phyloP scores from a whole-genome alignment of 2,888 invertebrate genomes.

The Drymonia ruficornis region DNA sequence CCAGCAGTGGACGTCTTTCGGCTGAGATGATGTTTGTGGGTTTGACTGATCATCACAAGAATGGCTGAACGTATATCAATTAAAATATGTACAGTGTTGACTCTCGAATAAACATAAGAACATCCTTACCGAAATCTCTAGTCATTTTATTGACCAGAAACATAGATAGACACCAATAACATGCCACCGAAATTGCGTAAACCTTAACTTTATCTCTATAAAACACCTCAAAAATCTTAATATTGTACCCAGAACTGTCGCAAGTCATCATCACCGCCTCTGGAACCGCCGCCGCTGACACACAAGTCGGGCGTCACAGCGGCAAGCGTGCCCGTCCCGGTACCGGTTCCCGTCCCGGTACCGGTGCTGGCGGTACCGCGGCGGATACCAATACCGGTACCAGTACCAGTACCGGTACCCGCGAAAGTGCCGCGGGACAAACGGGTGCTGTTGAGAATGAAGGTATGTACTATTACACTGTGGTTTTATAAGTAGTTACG shows the following conservation, averaged over 20 bases:
- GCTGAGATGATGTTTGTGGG: too few relatives aligned
- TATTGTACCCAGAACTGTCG: slow-evolving; percentile 61
- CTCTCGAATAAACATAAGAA: too few relatives aligned
- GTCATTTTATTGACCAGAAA: too few relatives aligned
- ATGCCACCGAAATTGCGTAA: too few relatives aligned
- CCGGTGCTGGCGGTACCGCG: slow-evolving; percentile 38
- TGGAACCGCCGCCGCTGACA: slow-evolving; percentile 56
- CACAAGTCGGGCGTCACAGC: slow-evolving; percentile 45
- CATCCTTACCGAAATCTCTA: too few relatives aligned
- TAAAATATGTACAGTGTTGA: too few relatives aligned
- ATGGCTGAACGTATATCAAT: too few relatives aligned
- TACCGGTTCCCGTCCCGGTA: slow-evolving; percentile 26
- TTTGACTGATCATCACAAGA: not conserved
- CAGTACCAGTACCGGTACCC: slow-evolving; percentile 28
- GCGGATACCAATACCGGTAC: slow-evolving; percentile 33
- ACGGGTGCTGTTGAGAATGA: slow-evolving; percentile 67
- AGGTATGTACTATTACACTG: slow-evolving; percentile 52
- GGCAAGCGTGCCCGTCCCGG: slow-evolving; percentile 26
- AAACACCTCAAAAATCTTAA: too few relatives aligned
- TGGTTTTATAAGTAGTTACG: too few relatives aligned
- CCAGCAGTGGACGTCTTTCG: too few relatives aligned
- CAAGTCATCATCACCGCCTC: slow-evolving; percentile 58
- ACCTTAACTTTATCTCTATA: too few relatives aligned
- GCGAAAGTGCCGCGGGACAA: slow-evolving; percentile 53
- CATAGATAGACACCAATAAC: too few relatives aligned